These are phyloP conservation scores for Epinephelus malabaricus DNA, from an alignment of 2,797 vertebrate species.

Conservation along the genomic window DNA sequence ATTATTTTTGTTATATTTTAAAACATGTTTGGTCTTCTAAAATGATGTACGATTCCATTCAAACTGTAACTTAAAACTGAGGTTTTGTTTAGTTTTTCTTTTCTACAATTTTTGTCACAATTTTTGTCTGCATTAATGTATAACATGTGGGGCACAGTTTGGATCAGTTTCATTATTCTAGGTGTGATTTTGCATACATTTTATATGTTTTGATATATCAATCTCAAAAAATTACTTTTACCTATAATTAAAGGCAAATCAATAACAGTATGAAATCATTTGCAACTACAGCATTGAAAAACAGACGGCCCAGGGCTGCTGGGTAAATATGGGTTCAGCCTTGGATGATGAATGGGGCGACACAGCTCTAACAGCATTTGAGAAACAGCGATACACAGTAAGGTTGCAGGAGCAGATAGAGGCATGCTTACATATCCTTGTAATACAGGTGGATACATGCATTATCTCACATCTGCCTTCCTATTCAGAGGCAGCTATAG, in stretches of 20 bases:
- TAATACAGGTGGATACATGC: conserved; percentile 48
- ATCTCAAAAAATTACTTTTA: neutral
- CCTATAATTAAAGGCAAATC: neutral
- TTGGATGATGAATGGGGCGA: conserved; percentile 76
- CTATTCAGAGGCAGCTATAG: conserved; percentile 16
- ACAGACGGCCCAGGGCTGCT: conserved; percentile 47
- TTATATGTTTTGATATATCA: neutral
- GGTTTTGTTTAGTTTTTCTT: neutral
- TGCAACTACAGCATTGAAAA: conserved; percentile 54
- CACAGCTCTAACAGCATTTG: conserved; percentile 66
- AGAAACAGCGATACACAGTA: conserved; percentile 72
- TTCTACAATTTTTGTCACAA: no score
- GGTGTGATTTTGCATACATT: neutral
- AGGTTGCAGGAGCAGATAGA: conserved; percentile 45
- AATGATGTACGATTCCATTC: neutral
- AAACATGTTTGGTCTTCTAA: no score
- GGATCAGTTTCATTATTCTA: neutral
- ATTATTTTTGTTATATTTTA: neutral
- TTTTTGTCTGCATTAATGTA: neutral
- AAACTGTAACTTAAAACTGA: neutral
- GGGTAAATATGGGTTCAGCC: conserved; percentile 40
- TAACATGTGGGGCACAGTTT: neutral
- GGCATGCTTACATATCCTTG: conserved; percentile 59
- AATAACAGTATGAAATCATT: neutral
- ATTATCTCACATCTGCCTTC: conserved; percentile 43